Evolutionary conservation across 2,797 vertebrate genomes (phyloP).

Genomic region (Mormyrops attenuatus): DNA sequence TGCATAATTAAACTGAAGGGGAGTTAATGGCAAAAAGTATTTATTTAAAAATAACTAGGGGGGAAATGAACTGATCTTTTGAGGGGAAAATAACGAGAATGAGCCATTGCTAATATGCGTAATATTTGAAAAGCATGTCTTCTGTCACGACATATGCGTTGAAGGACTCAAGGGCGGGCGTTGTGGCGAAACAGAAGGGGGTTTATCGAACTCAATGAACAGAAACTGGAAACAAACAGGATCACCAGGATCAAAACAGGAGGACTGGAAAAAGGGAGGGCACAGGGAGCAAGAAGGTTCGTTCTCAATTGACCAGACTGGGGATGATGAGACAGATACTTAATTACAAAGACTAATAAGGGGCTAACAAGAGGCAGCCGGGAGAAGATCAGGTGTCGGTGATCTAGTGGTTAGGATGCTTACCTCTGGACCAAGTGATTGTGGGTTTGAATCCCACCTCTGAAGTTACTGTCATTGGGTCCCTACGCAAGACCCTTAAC

Average conservation of each 20-base stretch:
- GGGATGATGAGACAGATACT: not conserved
- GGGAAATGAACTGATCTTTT: not conserved
- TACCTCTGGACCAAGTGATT: no score
- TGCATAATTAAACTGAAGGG: conserved; percentile 5
- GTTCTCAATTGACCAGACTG: not conserved
- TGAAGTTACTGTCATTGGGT: no score
- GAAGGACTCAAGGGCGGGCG: not conserved
- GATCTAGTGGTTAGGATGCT: no score
- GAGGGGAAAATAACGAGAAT: not conserved
- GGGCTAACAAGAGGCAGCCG: not conserved
- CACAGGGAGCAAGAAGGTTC: not conserved
- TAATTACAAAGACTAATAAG: not conserved
- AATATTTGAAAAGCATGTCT: not conserved
- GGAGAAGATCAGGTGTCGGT: not conserved
- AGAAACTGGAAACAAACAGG: not conserved
- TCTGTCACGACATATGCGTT: not conserved
- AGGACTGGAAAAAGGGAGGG: not conserved
- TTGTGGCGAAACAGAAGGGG: not conserved
- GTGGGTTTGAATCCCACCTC: no score
- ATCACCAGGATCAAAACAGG: not conserved
- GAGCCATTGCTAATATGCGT: not conserved
- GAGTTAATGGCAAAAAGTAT: not conserved
- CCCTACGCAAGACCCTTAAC: no score
- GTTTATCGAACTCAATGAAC: not conserved
- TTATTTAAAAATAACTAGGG: conserved; percentile 17